Base-by-base conservation (phyloP, 2,888 invertebrate genomes). In the Reticulitermes lucifugus region DNA sequence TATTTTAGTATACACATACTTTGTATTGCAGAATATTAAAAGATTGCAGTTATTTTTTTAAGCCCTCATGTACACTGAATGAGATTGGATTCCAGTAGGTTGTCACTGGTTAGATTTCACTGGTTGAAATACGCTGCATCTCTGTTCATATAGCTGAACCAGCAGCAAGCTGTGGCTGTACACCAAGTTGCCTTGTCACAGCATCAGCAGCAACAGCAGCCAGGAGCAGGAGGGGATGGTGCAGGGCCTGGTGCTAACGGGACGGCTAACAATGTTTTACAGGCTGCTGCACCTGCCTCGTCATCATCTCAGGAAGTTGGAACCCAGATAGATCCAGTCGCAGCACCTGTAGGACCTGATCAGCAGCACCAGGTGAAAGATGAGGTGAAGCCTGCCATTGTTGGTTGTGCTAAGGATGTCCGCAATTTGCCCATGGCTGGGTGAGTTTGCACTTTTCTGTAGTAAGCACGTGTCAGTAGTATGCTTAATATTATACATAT, bases 181-280 rank as follows among this genome's bases (percentile, higher is more conserved):
- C 55, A 55, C 22, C 80, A 80, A 35, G 59, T 25, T 22, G 75
- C 77, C 60, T 75, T 84, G 84, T 77, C 84, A 59, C 84, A 84
- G 43, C 90, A 93, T 25, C 93, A 93, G 88, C 91, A 93, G 87
- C 93, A 81, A 18, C 86, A 85, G 29, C 86, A 84, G 46, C 83
- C 79, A 21, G 65, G 65, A 75, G 25, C 85, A n/a, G n/a, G 25
- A 55, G 83, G 75, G 21, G 73, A 59, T 41, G 75, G 41, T 55
- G 9, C 65, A n/a, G n/a, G 35, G 22, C 35, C 77, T 12, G 4
- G 9, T 65, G 25, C n/a, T 65, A 65, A 65, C 6, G 25, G 25
- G n/a, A n/a, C 65, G n/a, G n/a, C n/a, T n/a, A 59, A 81, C 29
- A 73, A 4, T 22, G 60, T 25, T 12, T 14, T 71, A 55, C 79